A percentile compares a stretch with the other conserved stretches of the same genome.
Conservation (phyloP, 2,797 vertebrate genomes). For the Pelodytes ibericus region DNA sequence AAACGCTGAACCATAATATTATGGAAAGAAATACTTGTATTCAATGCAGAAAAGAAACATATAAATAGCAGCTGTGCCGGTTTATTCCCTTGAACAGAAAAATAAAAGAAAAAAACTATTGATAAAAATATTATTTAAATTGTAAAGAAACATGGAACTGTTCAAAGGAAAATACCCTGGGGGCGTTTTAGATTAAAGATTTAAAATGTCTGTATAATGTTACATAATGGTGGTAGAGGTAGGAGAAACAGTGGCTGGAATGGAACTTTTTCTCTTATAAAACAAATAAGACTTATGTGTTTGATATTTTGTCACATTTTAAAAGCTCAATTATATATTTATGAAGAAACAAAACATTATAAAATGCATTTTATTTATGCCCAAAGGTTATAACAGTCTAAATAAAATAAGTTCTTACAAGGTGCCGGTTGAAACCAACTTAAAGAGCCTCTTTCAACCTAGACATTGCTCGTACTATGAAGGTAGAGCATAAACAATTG, state of each 20-base stretch:
- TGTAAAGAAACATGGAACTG: constrained; percentile 27
- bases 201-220: constrained; percentile 48
- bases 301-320: too few species aligned
- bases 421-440: too few species aligned
- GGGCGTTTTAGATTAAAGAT: constrained; percentile 48
- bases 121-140: constrained; percentile 48
- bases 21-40: constrained; percentile 2
- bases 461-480: too few species aligned
- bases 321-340: too few species aligned
- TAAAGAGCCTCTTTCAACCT: too few species aligned
- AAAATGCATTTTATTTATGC: too few species aligned
- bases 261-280: constrained; percentile 5
- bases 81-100: constrained; percentile 10
- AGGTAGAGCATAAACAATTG: too few species aligned
- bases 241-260: constrained; percentile 20
- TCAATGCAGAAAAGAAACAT: constrained; percentile 4
- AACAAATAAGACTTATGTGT: too few species aligned
- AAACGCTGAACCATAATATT: not conserved
- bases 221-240: constrained; percentile 36
- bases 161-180: constrained; percentile 39
- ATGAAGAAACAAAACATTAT: too few species aligned
- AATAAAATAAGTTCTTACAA: too few species aligned
- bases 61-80: constrained; percentile 23
- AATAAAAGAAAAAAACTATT: constrained; percentile 13
- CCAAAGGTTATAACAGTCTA: too few species aligned